Evolutionary conservation across 1,140 invertebrate species (phyloP), one percentile per base, ranked within the genome.

Genomic region (Conus ventricosus): DNA sequence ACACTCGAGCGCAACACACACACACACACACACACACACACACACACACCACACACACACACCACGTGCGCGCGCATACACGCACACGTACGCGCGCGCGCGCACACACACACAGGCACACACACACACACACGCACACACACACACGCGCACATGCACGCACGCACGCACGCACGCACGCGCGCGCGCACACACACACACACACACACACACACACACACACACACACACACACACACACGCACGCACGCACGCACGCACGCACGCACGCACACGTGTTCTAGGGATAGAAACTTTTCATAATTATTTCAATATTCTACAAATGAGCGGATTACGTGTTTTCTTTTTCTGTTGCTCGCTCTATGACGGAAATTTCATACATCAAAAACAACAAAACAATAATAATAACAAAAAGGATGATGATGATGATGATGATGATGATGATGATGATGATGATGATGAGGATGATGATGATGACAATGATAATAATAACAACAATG

Each of bases 61-160:
- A 55, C 11, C 11, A 81, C 39, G 23, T 11, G 51, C 39, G 23
- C 78, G 51, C 39, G 23, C 78, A 81, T 11, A n/a, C 81, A 83
- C 53, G 17, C 53, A 83, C 53, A 55, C 53, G 55, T 11, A 55
- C 53, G 55, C 53, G 17, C 81, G 55, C 53, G 23, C 81, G 55
- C n/a, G 17, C 81, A 55, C 10, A 53, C 81, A 55, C 53, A 83
- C 81, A 55, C 20, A 83, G 54, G 55, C n/a, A 83, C 15, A 83
- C 10, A 55, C 51, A 15, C 1, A 83, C 81, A 83, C 53, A 83
- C 54, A 83, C n/a, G 55, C 54, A 83, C 23, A 71, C 81, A 83
- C 53, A 83, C 81, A 83, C 15, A 83, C 81, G 55, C 53, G 25
- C 81, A 82, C 53, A 82, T 53, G 55, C 53, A 82, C 81, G 55